Base-by-base conservation (phyloP, 2,888 invertebrate species). In the Zootermopsis nevadensis region DNA sequence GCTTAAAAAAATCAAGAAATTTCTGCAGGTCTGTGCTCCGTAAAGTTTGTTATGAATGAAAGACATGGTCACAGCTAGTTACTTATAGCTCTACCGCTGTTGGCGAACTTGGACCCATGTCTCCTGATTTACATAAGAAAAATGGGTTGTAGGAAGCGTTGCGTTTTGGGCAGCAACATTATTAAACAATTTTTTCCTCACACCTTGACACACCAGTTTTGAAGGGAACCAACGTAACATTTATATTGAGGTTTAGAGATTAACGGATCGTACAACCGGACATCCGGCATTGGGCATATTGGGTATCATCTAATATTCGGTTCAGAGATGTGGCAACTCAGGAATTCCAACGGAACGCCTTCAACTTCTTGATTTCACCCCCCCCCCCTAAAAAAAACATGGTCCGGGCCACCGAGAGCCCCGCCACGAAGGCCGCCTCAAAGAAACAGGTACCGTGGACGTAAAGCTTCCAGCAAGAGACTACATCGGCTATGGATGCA, bases 241-340 rank as follows among this genome's bases (percentile, higher is more conserved):
- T n/a, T 60, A 3, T 4, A 30, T 6, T 27, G 30, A 27, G 27
- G 27, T 8, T n/a, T 66, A 10, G 4, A n/a, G 12, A 27, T 66
- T 27, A 33, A 30, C 33, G n/a, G 27, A 60, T 60, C 8, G 3
- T 60, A 27, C 19, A 33, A 30, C 35, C 74, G 74, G 74, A 74
- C 38, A 24, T 74, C 74, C 74, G 74, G 74, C n/a, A 42, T 74
- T 15, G 74, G 27, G n/a, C n/a, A 35, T 74, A 42, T 74, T 15
- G 74, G 27, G n/a, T 38, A 35, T 74, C 74, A 22, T n/a, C 22
- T 31, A 8, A 30, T 15, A 7, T 3, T 15, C 15, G 69, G 38
- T 74, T 42, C 74, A 35, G 74, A 74, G 74, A 74, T 74, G 74
- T 74, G 74, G 74, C 74, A 74, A 74, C 74, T 38, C 74, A 74